Evolutionary conservation across 2,888 invertebrate genomes (phyloP), one percentile per base, ranked within the genome.

Genomic region (Calliopum simillimum): DNA sequence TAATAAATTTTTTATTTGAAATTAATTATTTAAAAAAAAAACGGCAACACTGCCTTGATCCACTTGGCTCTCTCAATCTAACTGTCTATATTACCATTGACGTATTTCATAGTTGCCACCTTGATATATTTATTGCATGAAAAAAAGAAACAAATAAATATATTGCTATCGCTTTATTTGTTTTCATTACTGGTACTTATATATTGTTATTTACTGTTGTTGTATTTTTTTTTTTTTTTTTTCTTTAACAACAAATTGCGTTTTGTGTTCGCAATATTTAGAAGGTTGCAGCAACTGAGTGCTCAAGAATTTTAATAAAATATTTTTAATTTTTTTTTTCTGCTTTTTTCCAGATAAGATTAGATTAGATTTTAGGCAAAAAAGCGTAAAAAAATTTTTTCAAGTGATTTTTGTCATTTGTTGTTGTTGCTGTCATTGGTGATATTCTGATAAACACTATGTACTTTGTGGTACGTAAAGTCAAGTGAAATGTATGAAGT

Each of bases 221-320:
- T 51, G 25, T 33, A 41, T 49, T 11, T 23, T 49, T 4, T 2
- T 63, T 63, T 1, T 33, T 63, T 33, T 33, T 33, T 1, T 53
- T 53, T 64, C 41, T 51, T 33, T 43, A 64, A 51, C 41, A 64
- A 23, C 25, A 53, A 64, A 64, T 25, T 53, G 53, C 53, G 51
- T 49, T 64, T 49, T 41, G 8, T 63, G 63, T 23, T 53, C 19
- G 59, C 19, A 33, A 33, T 33, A 33, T 33, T 33, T 8, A 33
- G 33, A 33, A 33, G 33, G 19, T 43, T 59, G 25, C 49, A 33
- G 25, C 49, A 33, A 33, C 33, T 33, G 33, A 33, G 33, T 33
- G 33, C 33, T 33, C 33, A 33, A 33, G 33, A 33, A 33, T 33
- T 33, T 33, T 33, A 33, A 33, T 33, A 33, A 33, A 33, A 33